phyloP scores from a whole-genome alignment of 2,113 vertebrate genomes.

The Galbula dea region DNA sequence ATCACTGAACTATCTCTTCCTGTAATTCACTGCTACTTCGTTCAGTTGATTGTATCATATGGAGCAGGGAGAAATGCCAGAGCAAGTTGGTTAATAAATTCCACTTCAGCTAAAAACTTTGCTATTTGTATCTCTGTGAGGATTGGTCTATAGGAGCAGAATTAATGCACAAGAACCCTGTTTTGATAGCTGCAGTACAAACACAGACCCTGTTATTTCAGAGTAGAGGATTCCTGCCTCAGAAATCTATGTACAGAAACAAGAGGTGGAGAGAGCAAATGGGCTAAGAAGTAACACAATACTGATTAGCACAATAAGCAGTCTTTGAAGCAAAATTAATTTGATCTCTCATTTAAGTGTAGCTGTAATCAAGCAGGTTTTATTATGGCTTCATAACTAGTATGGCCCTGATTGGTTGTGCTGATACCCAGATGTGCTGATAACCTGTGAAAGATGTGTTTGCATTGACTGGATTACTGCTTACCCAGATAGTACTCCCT shows the following conservation, averaged over 20 bases:
- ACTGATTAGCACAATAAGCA: background rate
- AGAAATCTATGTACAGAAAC: background rate
- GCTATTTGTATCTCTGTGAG: background rate
- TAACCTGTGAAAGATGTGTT: background rate
- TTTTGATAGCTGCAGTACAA: background rate
- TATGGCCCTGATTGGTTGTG: background rate
- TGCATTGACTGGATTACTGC: background rate
- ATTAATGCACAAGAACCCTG: background rate
- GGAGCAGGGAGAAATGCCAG: background rate
- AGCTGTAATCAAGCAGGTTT: background rate
- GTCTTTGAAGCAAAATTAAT: background rate
- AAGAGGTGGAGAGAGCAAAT: background rate
- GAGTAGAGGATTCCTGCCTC: background rate
- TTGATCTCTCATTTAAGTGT: background rate
- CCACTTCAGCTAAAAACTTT: background rate
- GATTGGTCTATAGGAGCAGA: background rate
- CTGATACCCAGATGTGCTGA: background rate
- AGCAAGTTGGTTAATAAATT: background rate
- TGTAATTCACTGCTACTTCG: conserved; percentile 33
- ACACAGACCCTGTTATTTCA: background rate
- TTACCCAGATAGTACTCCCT: background rate
- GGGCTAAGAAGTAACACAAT: background rate
- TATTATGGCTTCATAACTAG: background rate
- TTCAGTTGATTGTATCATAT: background rate
- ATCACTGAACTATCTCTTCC: conserved; percentile 24